Percentiles rank a stretch among this genome's conserved stretches.
Conservation (phyloP, 2,888 invertebrate species). For the Andrena bicolor region DNA sequence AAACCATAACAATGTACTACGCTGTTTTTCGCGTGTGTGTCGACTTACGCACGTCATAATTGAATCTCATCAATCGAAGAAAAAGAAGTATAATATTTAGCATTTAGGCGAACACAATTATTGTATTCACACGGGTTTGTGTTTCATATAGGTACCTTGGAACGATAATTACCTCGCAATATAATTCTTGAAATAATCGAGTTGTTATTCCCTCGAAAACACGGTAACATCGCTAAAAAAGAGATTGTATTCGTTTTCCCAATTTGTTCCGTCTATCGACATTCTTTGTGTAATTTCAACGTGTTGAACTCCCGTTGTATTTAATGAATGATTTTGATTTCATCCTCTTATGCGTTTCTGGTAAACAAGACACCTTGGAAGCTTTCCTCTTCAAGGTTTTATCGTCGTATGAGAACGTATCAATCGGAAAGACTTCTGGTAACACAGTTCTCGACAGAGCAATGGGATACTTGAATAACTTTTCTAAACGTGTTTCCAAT, state of each 20-base stretch:
- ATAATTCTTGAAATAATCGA: background rate
- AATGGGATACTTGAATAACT: conserved; percentile 80
- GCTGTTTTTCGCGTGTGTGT: background rate
- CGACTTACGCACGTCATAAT: background rate
- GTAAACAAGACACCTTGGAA: background rate
- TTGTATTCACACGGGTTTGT: conserved; percentile 2
- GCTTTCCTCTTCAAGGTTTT: background rate
- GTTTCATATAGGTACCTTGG: too few relatives aligned
- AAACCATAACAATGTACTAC: background rate
- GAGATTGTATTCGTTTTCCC: too few relatives aligned
- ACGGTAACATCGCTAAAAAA: too few relatives aligned
- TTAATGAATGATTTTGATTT: background rate
- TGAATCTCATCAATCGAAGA: background rate
- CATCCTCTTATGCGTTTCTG: background rate
- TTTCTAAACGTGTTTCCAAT: conserved; percentile 75
- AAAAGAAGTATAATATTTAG: background rate
- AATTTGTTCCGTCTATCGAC: too few relatives aligned
- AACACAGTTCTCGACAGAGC: conserved; percentile 73
- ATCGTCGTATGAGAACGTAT: conserved; percentile 23
- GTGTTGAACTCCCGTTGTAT: background rate
- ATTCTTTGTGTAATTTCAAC: too few relatives aligned
- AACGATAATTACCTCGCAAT: background rate
- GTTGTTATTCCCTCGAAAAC: background rate
- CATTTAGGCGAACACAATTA: background rate
- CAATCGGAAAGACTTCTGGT: conserved; percentile 54